phyloP scores from a whole-genome alignment of 2,888 invertebrate species.

The Lithophane ornitopus region DNA sequence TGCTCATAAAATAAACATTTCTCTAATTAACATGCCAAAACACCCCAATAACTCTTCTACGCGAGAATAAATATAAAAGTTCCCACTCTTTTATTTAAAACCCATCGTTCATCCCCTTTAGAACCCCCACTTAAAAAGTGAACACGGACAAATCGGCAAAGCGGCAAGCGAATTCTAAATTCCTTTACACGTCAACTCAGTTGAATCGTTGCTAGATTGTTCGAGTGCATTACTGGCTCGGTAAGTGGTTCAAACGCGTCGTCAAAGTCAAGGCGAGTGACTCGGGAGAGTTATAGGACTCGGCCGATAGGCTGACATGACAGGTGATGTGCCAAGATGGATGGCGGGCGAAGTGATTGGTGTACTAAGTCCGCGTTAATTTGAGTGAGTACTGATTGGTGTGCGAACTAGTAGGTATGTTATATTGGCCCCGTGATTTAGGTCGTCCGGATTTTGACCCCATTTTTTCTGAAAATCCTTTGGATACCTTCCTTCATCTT shows the following conservation, averaged over 20 bases:
- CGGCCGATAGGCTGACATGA: slow-evolving; percentile 41
- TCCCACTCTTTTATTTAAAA: slow-evolving; percentile 17
- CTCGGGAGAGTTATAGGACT: slow-evolving; percentile 49
- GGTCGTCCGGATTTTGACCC: background rate
- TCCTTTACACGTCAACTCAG: slow-evolving; percentile 54
- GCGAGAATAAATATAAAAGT: background rate
- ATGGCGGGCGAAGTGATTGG: slow-evolving; percentile 44
- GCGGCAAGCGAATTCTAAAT: slow-evolving; percentile 38
- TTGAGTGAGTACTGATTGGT: slow-evolving; percentile 32
- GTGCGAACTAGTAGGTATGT: background rate
- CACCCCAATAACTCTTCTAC: background rate
- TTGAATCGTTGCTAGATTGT: slow-evolving; percentile 33
- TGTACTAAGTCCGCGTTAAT: slow-evolving; percentile 41
- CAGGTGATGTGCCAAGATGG: slow-evolving; percentile 49
- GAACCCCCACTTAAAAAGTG: slow-evolving; percentile 28
- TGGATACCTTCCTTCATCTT: background rate
- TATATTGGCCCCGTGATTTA: background rate
- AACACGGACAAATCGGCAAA: slow-evolving; percentile 38
- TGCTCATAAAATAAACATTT: background rate
- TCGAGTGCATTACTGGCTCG: slow-evolving; percentile 48
- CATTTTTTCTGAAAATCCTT: background rate
- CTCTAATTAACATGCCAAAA: background rate
- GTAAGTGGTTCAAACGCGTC: slow-evolving; percentile 48
- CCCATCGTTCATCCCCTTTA: slow-evolving; percentile 8
- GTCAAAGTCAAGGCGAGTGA: slow-evolving; percentile 47